These are phyloP conservation scores for Cathartes aura DNA, from an alignment of 2,113 vertebrate genomes.

Conservation along the genomic window DNA sequence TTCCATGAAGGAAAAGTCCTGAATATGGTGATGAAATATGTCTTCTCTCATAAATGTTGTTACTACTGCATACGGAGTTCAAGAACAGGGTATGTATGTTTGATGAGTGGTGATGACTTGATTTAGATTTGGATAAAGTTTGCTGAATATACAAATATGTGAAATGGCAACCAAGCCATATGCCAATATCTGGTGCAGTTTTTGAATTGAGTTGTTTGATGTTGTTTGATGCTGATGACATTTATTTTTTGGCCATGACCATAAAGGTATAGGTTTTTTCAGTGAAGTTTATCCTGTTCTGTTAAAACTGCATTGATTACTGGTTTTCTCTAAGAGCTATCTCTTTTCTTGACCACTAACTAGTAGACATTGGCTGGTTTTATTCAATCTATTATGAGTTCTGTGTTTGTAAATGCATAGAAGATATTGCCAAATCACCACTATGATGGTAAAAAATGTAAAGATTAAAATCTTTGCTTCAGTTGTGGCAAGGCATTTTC, in stretches of 20 bases:
- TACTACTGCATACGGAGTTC: neutral
- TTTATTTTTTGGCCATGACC: neutral
- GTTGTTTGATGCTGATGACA: neutral
- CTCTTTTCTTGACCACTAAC: neutral
- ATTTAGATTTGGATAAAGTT: neutral
- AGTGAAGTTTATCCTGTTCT: neutral
- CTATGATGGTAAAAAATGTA: neutral
- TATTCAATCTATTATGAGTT: neutral
- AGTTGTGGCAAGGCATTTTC: neutral
- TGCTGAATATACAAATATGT: neutral
- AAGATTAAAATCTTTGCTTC: neutral
- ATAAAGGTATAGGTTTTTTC: neutral
- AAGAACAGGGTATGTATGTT: neutral
- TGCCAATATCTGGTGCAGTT: neutral
- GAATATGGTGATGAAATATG: neutral
- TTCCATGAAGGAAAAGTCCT: neutral
- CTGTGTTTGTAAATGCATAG: neutral
- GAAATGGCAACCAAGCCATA: neutral
- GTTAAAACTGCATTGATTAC: neutral
- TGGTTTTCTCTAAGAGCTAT: neutral
- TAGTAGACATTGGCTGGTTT: neutral
- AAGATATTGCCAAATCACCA: neutral
- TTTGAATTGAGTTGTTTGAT: neutral
- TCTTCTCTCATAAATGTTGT: neutral
- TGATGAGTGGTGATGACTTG: neutral